Percentiles rank a stretch among this genome's conserved stretches.
phyloP scores from a whole-genome alignment of 2,888 invertebrate genomes.

The Eremobia ochroleuca region DNA sequence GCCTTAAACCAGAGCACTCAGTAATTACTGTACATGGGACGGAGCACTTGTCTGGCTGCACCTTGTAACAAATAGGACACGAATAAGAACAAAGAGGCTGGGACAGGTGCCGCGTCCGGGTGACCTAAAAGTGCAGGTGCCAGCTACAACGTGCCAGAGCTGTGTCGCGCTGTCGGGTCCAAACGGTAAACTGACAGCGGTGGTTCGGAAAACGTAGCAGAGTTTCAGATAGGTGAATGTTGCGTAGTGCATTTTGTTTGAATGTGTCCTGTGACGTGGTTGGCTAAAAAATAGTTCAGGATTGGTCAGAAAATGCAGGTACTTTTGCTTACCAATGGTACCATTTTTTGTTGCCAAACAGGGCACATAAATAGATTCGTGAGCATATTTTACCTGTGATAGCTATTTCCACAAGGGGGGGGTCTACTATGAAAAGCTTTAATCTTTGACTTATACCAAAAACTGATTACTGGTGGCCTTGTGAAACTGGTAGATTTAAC shows the following conservation, averaged over 20 bases:
- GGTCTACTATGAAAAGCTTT: not conserved
- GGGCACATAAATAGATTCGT: not conserved
- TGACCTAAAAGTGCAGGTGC: slow-evolving; percentile 88
- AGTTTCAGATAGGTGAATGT: slow-evolving; percentile 4
- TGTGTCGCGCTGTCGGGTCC: slow-evolving; percentile 67
- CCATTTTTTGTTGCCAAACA: not conserved
- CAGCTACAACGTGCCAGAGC: slow-evolving; percentile 81
- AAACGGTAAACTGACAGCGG: slow-evolving; percentile 58
- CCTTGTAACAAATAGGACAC: slow-evolving; percentile 66
- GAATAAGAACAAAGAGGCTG: slow-evolving; percentile 77
- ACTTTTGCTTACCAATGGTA: not conserved
- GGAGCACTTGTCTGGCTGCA: slow-evolving; percentile 64
- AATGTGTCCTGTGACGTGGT: not conserved
- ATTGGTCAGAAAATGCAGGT: not conserved
- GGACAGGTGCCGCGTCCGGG: slow-evolving; percentile 78
- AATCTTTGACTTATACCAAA: not conserved
- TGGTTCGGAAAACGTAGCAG: slow-evolving; percentile 1
- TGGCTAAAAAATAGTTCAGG: not conserved
- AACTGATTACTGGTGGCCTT: no score
- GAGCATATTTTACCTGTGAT: no score
- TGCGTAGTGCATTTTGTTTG: not conserved
- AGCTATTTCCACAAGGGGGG: no score
- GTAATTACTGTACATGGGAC: slow-evolving; percentile 54
- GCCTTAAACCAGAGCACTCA: slow-evolving; percentile 39
- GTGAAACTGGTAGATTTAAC: not conserved